Evolutionary conservation across 2,113 vertebrate genomes (phyloP).

Genomic region (Delphinus delphis): DNA sequence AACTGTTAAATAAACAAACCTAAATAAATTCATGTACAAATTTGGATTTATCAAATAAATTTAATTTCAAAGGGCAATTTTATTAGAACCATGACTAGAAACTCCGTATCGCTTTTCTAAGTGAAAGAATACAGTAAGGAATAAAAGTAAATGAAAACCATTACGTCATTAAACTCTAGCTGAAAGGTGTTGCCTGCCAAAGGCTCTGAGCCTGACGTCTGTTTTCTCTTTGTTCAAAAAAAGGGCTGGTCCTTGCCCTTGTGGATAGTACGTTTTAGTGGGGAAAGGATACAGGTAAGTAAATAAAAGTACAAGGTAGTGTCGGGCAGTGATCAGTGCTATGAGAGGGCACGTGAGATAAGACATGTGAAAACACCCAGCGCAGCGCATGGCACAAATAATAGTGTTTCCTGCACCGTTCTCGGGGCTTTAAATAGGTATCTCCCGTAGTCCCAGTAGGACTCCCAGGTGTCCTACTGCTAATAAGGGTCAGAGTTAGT

Average conservation of each 20-base stretch:
- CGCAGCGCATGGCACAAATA: not conserved
- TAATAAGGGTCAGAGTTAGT: not conserved
- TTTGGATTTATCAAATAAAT: not conserved
- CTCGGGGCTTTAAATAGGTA: not conserved
- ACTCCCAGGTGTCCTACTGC: not conserved
- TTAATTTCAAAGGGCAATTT: not conserved
- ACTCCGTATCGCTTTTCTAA: not conserved
- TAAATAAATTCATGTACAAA: not conserved
- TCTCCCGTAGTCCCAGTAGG: not conserved
- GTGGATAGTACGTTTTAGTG: not conserved
- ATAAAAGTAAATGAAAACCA: not conserved
- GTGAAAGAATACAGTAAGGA: not conserved
- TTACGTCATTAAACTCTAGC: not conserved
- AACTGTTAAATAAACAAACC: not conserved
- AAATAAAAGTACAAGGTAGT: not conserved
- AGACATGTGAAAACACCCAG: not conserved
- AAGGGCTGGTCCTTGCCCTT: not conserved
- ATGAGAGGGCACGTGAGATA: not conserved
- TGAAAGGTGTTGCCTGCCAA: not conserved
- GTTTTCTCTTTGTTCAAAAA: not conserved
- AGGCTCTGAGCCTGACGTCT: not conserved
- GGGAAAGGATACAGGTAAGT: not conserved
- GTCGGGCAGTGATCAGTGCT: accelerated
- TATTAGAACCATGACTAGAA: not conserved
- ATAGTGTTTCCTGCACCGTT: not conserved